These are phyloP conservation scores for Heteromyza rotundicornis DNA, from an alignment of 2,888 invertebrate genomes.

Conservation along the genomic window DNA sequence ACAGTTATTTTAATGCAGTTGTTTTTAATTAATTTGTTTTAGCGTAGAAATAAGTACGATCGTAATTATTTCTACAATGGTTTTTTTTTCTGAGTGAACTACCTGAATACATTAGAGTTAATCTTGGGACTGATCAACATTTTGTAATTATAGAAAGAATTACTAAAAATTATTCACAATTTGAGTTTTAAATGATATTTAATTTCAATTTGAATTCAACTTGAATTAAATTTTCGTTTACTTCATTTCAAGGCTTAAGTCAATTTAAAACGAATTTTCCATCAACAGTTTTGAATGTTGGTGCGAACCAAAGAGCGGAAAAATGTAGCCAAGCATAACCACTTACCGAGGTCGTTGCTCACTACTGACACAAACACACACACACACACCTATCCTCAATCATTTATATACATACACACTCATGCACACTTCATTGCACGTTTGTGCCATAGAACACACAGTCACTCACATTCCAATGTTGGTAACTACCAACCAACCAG, in stretches of 20 bases:
- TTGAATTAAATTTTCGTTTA: constrained; percentile 19
- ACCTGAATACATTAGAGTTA: no score
- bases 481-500: background rate
- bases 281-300: constrained; percentile 38
- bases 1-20: no score
- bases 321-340: constrained; percentile 45
- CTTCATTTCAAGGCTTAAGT: constrained; percentile 36
- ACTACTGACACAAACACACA: constrained; percentile 16
- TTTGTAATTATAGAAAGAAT: no score
- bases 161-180: no score
- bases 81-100: no score
- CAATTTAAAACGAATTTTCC: constrained; percentile 44
- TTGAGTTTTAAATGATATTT: no score
- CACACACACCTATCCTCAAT: constrained; percentile 3
- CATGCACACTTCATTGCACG: background rate
- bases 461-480: background rate
- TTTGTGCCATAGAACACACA: background rate
- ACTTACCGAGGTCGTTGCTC: constrained; percentile 40
- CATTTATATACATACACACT: background rate
- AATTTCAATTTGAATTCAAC: constrained; percentile 2
- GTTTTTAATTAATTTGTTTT: no score
- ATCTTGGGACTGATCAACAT: no score
- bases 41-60: no score
- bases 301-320: constrained; percentile 23
- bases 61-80: no score